phyloP scores from a whole-genome alignment of 2,113 vertebrate genomes.

The Zosterops hypoxanthus region DNA sequence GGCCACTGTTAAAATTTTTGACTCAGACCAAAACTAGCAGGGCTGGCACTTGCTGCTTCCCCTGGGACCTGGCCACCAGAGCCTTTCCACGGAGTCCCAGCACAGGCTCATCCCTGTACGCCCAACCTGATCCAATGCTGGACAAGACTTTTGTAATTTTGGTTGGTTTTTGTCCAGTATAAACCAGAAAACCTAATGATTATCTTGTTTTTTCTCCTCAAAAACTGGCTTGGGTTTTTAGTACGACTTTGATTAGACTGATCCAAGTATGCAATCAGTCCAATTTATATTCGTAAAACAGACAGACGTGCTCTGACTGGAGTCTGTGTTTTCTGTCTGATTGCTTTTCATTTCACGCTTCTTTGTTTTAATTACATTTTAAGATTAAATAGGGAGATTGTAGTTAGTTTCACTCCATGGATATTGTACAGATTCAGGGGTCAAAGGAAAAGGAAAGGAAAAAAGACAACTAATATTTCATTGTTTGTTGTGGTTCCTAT shows the following conservation, averaged over 20 bases:
- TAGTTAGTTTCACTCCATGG: conserved; percentile 17
- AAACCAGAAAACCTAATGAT: background rate
- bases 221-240: background rate
- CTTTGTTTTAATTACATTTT: conserved; percentile 68
- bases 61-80: background rate
- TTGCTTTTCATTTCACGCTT: conserved; percentile 68
- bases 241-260: background rate
- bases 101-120: background rate
- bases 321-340: conserved; percentile 43
- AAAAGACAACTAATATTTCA: background rate
- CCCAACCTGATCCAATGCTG: background rate
- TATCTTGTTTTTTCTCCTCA: background rate
- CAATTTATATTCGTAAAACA: conserved; percentile 20
- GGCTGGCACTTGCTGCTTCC: background rate
- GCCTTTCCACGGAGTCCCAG: background rate
- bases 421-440: conserved; percentile 41
- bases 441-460: conserved; percentile 2
- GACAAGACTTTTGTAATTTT: background rate
- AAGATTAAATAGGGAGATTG: conserved; percentile 29
- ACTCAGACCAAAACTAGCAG: background rate
- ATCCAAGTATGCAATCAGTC: background rate
- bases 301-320: background rate
- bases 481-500: background rate
- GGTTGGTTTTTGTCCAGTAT: background rate
- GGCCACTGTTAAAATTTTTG: background rate